Conservation (phyloP, 1,140 invertebrate genomes). For the Calephelis nemesis region DNA sequence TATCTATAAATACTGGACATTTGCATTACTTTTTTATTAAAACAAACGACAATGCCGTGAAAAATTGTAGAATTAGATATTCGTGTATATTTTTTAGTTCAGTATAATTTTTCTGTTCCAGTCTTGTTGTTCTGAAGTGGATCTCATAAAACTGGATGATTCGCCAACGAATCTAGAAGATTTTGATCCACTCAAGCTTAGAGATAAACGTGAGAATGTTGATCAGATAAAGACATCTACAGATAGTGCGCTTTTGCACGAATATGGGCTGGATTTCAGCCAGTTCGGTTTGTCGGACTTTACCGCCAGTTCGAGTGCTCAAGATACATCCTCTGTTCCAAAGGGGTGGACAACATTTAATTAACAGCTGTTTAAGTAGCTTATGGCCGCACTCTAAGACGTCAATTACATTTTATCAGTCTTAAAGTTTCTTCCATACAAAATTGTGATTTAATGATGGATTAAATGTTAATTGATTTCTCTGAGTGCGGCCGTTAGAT, state of each 20-base stretch:
- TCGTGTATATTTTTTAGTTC: not conserved
- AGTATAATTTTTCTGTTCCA: conserved; percentile 55
- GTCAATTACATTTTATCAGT: too few species aligned
- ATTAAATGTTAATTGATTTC: too few species aligned
- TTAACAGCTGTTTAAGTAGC: conserved; percentile 32
- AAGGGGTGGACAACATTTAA: conserved; percentile 71
- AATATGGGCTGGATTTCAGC: conserved; percentile 80
- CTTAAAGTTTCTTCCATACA: too few species aligned
- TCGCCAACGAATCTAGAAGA: conserved; percentile 61
- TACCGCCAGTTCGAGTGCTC: conserved; percentile 43
- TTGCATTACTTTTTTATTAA: conserved; percentile 6
- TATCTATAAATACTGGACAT: conserved; percentile 2
- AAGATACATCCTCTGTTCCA: conserved; percentile 48
- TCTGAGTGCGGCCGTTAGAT: too few species aligned
- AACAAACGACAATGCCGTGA: not conserved
- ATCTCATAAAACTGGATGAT: conserved; percentile 73
- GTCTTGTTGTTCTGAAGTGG: conserved; percentile 60
- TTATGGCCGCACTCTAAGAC: too few species aligned
- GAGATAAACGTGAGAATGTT: conserved; percentile 54
- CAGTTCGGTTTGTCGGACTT: conserved; percentile 60
- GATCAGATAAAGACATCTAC: conserved; percentile 55
- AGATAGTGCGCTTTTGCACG: conserved; percentile 79
- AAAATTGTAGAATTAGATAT: conserved; percentile 34
- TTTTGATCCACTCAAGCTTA: conserved; percentile 68
- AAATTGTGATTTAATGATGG: too few species aligned